These are phyloP conservation scores for Semotilus atromaculatus DNA, from an alignment of 2,797 vertebrate species.

Conservation along the genomic window DNA sequence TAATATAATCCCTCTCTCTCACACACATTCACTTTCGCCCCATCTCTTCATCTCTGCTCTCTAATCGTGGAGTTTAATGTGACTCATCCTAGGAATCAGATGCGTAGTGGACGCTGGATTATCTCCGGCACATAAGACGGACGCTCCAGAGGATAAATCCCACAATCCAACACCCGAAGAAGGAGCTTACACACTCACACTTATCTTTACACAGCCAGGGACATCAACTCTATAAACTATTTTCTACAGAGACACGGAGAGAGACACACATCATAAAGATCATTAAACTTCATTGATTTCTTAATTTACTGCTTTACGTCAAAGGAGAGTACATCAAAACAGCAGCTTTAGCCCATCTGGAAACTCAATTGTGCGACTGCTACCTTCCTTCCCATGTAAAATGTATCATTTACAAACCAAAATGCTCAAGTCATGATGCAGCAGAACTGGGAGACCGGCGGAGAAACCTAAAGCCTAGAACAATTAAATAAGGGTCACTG, in stretches of 20 bases:
- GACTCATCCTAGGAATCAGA: conserved; percentile 19
- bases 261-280: neutral
- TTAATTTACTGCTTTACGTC: neutral
- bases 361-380: neutral
- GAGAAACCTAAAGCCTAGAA: too few relatives aligned
- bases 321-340: neutral
- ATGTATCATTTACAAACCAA: neutral
- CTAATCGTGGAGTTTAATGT: conserved; percentile 44
- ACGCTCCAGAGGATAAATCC: conserved; percentile 37
- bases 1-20: neutral
- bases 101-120: conserved; percentile 32
- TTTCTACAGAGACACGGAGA: neutral
- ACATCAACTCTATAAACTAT: neutral
- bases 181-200: neutral
- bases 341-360: neutral
- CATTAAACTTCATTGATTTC: neutral
- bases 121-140: conserved; percentile 16
- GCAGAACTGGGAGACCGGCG: too few relatives aligned
- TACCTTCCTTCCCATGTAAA: neutral
- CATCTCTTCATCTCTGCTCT: conserved; percentile 1
- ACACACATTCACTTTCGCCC: neutral
- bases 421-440: neutral
- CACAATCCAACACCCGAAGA: conserved; percentile 15
- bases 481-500: too few relatives aligned
- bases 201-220: neutral